Conservation (phyloP, 2,888 invertebrate species). For the Prosapia bicincta region DNA sequence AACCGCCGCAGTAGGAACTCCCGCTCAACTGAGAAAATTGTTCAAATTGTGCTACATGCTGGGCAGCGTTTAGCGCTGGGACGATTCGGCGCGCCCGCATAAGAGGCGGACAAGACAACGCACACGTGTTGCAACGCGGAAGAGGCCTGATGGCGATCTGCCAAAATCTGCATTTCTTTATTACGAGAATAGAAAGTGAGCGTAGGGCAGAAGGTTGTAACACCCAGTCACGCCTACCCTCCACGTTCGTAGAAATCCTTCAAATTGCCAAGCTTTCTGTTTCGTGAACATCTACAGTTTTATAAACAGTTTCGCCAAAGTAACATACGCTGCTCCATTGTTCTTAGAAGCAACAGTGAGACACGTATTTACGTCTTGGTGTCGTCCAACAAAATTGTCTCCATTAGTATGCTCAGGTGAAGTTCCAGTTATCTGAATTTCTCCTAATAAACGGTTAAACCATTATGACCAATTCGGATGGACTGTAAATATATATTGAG, state of each 20-base stretch:
- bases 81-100: not conserved
- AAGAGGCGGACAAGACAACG: not conserved
- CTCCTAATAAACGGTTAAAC: too few relatives aligned
- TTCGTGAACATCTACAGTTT: too few relatives aligned
- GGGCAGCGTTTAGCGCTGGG: not conserved
- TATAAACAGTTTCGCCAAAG: too few relatives aligned
- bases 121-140: not conserved
- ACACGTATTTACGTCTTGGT: too few relatives aligned
- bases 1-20: not conserved
- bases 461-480: too few relatives aligned
- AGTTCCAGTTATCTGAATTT: too few relatives aligned
- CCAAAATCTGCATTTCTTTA: not conserved
- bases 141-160: not conserved
- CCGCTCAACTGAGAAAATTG: not conserved
- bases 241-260: not conserved
- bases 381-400: too few relatives aligned
- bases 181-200: not conserved
- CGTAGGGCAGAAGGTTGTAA: not conserved
- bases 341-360: too few relatives aligned
- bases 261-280: not conserved
- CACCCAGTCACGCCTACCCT: not conserved
- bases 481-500: too few relatives aligned
- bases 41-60: not conserved
- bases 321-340: too few relatives aligned
- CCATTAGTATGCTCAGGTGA: too few relatives aligned